A percentile compares a stretch with the other conserved stretches of the same genome.
phyloP scores from a whole-genome alignment of 2,797 vertebrate species.

The Hylomyscus alleni region DNA sequence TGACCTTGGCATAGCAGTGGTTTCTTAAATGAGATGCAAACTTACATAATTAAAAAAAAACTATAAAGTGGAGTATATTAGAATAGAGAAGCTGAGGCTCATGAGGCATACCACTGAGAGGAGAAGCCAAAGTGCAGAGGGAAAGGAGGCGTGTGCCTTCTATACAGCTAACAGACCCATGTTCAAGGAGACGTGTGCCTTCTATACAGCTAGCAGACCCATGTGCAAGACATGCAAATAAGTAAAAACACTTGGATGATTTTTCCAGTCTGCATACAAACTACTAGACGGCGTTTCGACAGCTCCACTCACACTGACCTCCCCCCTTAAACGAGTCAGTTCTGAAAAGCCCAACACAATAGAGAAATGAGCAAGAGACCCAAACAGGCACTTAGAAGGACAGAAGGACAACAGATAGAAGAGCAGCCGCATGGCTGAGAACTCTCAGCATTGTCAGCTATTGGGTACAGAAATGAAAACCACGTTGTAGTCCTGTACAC shows the following conservation, averaged over 20 bases:
- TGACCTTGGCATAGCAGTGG: not conserved
- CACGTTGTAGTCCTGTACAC: no score
- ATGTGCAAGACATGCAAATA: not conserved
- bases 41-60: constrained; percentile 2
- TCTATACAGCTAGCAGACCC: not conserved
- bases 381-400: not conserved
- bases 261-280: not conserved
- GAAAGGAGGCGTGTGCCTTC: not conserved
- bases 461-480: not conserved
- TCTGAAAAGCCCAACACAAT: not conserved
- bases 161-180: not conserved
- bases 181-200: not conserved
- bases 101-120: not conserved
- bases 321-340: not conserved
- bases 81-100: constrained; percentile 10
- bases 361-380: constrained; percentile 17
- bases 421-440: not conserved
- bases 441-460: not conserved
- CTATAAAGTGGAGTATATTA: not conserved
- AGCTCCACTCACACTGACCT: no score
- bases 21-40: constrained; percentile 42
- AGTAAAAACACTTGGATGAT: no score
- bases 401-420: not conserved
- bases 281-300: not conserved
- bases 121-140: not conserved